Evolutionary conservation across 2,888 invertebrate species (phyloP).

Genomic region (Agonopterix heracliana): DNA sequence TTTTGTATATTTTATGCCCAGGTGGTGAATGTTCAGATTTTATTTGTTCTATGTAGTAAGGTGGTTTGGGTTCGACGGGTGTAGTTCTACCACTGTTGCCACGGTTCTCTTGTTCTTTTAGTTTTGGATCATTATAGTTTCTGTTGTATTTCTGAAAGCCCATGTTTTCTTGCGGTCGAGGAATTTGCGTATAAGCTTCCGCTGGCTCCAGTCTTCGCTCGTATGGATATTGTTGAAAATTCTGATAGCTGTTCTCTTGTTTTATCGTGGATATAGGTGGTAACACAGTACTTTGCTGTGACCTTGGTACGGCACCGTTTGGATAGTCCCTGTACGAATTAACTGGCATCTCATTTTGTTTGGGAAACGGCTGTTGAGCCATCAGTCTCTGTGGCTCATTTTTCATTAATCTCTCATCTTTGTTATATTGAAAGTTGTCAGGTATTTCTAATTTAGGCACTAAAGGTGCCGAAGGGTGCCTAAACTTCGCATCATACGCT

Average conservation of each 20-base stretch:
- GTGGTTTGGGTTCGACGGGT: conserved; percentile 48
- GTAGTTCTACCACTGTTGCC: conserved; percentile 27
- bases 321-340: conserved; percentile 50
- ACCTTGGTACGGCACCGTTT: conserved; percentile 38
- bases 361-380: conserved; percentile 36
- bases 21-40: conserved; percentile 73
- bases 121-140: conserved; percentile 39
- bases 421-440: conserved; percentile 60
- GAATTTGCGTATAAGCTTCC: conserved; percentile 43
- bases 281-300: conserved; percentile 50
- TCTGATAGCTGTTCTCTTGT: conserved; percentile 60
- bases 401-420: conserved; percentile 56
- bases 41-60: conserved; percentile 71
- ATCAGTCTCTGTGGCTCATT: conserved; percentile 38
- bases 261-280: conserved; percentile 73
- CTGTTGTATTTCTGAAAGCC: conserved; percentile 65
- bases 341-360: conserved; percentile 35
- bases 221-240: conserved; percentile 50
- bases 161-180: conserved; percentile 50
- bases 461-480: conserved; percentile 60
- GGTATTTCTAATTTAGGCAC: conserved; percentile 67
- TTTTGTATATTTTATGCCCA: conserved; percentile 71
- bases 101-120: conserved; percentile 37
- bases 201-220: conserved; percentile 44
- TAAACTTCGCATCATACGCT: conserved; percentile 59